These are phyloP conservation scores for Hyposoter dolosus DNA, from an alignment of 2,888 invertebrate genomes.

Conservation along the genomic window DNA sequence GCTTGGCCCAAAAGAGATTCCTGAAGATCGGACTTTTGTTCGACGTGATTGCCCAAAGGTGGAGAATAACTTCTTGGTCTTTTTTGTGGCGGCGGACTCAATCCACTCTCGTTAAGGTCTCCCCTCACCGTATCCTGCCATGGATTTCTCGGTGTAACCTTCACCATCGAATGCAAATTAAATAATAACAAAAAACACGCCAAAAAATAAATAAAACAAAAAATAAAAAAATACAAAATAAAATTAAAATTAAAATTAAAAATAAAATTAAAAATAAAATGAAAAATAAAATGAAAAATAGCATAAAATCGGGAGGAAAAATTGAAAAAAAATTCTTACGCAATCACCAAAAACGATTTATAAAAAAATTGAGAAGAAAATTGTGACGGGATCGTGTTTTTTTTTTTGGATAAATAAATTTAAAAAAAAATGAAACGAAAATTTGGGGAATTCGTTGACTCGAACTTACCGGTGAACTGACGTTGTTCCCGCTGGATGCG, in stretches of 20 bases:
- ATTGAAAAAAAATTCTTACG: no score
- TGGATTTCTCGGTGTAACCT: slow-evolving; percentile 88
- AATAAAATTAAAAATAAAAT: slow-evolving; percentile 5
- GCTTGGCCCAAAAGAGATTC: slow-evolving; percentile 92
- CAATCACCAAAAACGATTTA: no score
- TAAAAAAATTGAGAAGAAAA: no score
- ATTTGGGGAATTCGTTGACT: background rate
- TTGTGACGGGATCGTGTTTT: background rate
- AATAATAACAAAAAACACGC: slow-evolving; percentile 6
- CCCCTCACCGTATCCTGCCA: slow-evolving; percentile 88
- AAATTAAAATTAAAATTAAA: background rate
- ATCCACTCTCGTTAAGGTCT: slow-evolving; percentile 85
- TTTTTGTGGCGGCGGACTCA: slow-evolving; percentile 87
- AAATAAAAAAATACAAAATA: background rate
- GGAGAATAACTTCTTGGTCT: slow-evolving; percentile 83
- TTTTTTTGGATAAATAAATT: background rate
- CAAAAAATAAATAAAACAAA: background rate
- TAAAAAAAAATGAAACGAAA: background rate
- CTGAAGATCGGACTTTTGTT: slow-evolving; percentile 87
- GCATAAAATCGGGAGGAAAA: no score
- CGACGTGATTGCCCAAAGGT: slow-evolving; percentile 81
- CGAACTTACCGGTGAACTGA: slow-evolving; percentile 89
- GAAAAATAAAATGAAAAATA: background rate
- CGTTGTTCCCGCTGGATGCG: slow-evolving; percentile 86
- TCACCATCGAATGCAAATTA: slow-evolving; percentile 29